Evolutionary conservation across 2,113 vertebrate species (phyloP).

Genomic region (Pseudonaja textilis): DNA sequence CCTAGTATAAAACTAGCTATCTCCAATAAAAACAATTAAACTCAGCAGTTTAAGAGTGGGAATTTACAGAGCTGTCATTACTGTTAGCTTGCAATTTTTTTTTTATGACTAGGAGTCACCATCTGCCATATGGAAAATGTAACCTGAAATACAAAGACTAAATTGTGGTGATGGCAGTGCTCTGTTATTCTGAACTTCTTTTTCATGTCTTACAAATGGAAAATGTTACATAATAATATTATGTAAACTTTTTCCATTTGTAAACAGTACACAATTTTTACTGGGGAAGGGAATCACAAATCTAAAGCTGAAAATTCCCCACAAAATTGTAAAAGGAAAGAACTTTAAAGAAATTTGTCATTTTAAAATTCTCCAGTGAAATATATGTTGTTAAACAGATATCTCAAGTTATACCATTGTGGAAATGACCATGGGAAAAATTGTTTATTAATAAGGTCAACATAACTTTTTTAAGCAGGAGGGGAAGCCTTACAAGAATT

Average conservation of each 20-base stretch:
- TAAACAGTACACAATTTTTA: neutral
- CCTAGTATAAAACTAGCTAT: constrained; percentile 36
- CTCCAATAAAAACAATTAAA: constrained; percentile 48
- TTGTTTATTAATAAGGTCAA: neutral
- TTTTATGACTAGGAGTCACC: neutral
- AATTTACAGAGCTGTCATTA: constrained; percentile 44
- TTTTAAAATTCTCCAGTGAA: neutral
- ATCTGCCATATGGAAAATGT: constrained; percentile 19
- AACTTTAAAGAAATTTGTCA: neutral
- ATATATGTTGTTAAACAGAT: neutral
- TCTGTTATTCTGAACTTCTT: neutral
- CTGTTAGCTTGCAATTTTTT: constrained; percentile 37
- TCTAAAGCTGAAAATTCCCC: neutral
- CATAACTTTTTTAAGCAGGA: neutral
- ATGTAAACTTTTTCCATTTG: neutral
- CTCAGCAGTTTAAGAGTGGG: constrained; percentile 17
- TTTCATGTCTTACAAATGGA: neutral
- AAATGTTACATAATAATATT: neutral
- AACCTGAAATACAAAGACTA: neutral
- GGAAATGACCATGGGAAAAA: neutral
- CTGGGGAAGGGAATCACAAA: neutral
- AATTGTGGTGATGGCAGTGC: neutral
- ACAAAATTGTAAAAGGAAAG: neutral
- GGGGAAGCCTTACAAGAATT: neutral
- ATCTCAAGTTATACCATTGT: neutral